Conservation (phyloP, 2,797 vertebrate species). For the Pitangus sulphuratus region DNA sequence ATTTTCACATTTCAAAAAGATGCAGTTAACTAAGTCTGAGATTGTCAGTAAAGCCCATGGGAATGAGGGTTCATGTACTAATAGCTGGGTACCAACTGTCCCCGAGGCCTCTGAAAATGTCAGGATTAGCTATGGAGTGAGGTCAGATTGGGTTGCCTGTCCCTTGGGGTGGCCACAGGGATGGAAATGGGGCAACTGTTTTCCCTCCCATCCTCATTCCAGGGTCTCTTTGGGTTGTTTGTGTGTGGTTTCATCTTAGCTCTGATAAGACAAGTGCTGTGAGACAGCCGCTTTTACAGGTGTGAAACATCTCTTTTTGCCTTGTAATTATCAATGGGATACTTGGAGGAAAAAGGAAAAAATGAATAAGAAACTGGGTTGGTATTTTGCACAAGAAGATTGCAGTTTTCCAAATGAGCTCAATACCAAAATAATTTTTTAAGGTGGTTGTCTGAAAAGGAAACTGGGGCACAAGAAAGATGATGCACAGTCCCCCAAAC, state of each 20-base stretch:
- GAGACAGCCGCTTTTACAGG: background rate
- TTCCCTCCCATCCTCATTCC: background rate
- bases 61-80: background rate
- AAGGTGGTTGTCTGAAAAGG: background rate
- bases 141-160: background rate
- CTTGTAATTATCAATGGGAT: background rate
- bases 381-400: background rate
- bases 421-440: background rate
- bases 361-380: rapidly evolving
- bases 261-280: background rate
- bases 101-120: rapidly evolving
- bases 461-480: background rate
- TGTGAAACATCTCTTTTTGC: background rate
- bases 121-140: background rate
- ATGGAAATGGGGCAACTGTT: background rate
- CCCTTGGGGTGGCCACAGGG: background rate
- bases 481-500: background rate
- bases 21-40: conserved; percentile 24
- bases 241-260: rapidly evolving
- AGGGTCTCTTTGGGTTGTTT: background rate
- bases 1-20: conserved; percentile 43
- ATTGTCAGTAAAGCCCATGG: background rate
- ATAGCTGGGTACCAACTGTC: background rate
- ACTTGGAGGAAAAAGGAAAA: background rate
- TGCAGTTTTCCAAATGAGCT: background rate